phyloP scores from a whole-genome alignment of 2,113 vertebrate genomes.

The Herpailurus yagouaroundi region DNA sequence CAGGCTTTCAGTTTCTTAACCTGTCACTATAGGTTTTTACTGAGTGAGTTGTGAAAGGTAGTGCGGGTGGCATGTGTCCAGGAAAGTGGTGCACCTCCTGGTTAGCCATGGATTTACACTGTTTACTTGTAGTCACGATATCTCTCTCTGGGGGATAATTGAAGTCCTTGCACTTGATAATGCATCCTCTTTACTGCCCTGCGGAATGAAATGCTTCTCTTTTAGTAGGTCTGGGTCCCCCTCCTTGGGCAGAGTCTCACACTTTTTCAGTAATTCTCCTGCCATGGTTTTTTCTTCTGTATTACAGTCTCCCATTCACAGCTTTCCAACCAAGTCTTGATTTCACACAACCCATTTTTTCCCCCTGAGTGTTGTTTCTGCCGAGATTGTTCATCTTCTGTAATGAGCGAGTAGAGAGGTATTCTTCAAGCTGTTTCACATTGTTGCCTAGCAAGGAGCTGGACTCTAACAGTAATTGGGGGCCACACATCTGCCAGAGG shows the following conservation, averaged over 20 bases:
- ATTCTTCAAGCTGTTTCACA: not conserved
- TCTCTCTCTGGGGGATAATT: not conserved
- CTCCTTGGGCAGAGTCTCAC: not conserved
- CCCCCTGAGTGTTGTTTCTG: not conserved
- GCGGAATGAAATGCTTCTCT: not conserved
- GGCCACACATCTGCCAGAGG: not conserved
- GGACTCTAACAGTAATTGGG: not conserved
- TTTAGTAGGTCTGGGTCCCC: not conserved
- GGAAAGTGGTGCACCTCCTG: not conserved
- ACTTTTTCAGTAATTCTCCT: not conserved
- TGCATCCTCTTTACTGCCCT: not conserved
- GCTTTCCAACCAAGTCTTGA: not conserved
- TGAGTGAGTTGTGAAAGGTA: not conserved
- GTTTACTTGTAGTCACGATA: not conserved
- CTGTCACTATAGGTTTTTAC: not conserved
- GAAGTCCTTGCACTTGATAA: not conserved
- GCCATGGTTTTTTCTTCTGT: not conserved
- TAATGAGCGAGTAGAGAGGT: not conserved
- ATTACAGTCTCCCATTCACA: not conserved
- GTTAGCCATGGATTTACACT: not conserved
- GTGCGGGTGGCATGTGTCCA: not conserved
- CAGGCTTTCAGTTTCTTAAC: not conserved
- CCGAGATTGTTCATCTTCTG: not conserved
- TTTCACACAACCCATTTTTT: not conserved
- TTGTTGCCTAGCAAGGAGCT: not conserved